phyloP scores from a whole-genome alignment of 2,113 vertebrate genomes.

The Cercocebus atys region DNA sequence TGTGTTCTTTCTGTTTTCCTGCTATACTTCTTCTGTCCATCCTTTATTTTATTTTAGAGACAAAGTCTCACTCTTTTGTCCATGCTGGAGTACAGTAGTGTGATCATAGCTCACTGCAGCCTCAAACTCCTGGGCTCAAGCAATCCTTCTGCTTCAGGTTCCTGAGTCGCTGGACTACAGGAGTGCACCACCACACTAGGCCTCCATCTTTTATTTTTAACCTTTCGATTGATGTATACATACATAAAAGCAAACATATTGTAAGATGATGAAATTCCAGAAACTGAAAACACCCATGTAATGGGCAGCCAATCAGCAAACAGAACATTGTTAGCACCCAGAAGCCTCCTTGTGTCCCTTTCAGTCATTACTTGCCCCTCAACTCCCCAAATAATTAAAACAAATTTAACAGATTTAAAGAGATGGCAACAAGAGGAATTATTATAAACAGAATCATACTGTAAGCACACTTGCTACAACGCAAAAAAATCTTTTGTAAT shows the following conservation, averaged over 20 bases:
- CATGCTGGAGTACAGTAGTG: too few species aligned
- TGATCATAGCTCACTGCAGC: too few species aligned
- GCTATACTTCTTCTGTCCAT: not conserved
- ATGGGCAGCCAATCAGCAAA: not conserved
- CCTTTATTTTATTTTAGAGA: not conserved
- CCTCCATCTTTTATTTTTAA: not conserved
- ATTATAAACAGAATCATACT: not conserved
- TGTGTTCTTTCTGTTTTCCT: not conserved
- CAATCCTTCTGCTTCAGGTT: too few species aligned
- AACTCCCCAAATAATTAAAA: not conserved
- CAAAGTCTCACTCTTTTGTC: too few species aligned
- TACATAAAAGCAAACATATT: not conserved
- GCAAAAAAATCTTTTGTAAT: not conserved
- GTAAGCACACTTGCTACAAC: not conserved
- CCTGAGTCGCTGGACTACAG: too few species aligned
- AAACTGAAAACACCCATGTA: not conserved
- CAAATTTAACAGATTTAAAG: constrained; percentile 13
- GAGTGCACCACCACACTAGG: too few species aligned
- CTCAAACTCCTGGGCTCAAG: too few species aligned
- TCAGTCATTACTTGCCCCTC: not conserved
- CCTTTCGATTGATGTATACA: not conserved
- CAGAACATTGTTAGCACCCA: not conserved
- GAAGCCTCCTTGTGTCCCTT: not conserved
- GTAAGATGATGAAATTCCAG: not conserved
- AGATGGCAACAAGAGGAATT: not conserved